These are phyloP conservation scores for Manacus vitellinus DNA, from an alignment of 2,113 vertebrate species.

Conservation along the genomic window DNA sequence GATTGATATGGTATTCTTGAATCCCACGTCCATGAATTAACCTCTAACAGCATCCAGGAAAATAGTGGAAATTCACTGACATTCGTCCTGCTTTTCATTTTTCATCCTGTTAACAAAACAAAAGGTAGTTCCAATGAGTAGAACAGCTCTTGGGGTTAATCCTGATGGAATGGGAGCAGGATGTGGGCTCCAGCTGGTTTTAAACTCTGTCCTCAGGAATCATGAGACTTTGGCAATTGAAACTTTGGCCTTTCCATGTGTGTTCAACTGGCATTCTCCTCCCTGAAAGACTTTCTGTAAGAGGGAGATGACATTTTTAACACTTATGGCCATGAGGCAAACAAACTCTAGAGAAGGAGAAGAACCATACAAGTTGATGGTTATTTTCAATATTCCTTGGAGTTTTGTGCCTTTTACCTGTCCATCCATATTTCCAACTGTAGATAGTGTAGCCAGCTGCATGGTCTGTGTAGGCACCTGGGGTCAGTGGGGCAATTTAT, in stretches of 20 bases:
- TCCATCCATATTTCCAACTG: background rate
- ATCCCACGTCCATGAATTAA: background rate
- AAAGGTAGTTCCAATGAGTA: background rate
- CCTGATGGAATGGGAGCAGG: background rate
- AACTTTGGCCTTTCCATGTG: background rate
- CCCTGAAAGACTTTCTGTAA: background rate
- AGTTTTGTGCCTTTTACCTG: background rate
- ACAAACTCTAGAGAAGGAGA: background rate
- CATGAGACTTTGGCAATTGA: background rate
- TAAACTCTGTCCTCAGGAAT: background rate
- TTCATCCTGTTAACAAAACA: background rate
- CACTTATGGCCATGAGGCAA: rapidly evolving
- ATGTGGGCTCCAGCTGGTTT: background rate
- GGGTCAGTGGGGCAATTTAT: background rate
- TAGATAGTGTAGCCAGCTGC: background rate
- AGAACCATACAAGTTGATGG: background rate
- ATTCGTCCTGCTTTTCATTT: rapidly evolving
- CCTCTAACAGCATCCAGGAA: background rate
- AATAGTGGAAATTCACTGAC: background rate
- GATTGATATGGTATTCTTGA: background rate
- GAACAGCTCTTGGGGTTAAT: background rate
- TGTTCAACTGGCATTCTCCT: background rate
- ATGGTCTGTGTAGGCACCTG: background rate
- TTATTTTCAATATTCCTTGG: background rate
- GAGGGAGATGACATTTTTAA: background rate